Evolutionary conservation across 2,113 vertebrate genomes (phyloP), one percentile per base, ranked within the genome.

Genomic region (Cyprinodon brontotheroides): DNA sequence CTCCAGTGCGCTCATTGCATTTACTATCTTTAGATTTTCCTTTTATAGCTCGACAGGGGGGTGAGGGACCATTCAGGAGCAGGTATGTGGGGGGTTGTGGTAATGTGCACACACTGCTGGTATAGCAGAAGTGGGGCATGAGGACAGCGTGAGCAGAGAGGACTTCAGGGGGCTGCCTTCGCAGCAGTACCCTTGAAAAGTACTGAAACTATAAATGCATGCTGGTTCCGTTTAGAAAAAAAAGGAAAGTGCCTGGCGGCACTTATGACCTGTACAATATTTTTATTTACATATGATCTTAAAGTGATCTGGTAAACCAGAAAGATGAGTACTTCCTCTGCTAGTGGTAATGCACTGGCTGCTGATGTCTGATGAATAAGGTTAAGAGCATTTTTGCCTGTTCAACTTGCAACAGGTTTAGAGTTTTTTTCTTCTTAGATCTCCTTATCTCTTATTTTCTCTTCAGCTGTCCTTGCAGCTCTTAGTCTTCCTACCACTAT

Each of bases 11-110:
- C 93, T 77, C 75, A 45, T 78, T 85, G 83, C 70, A 12, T 48
- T 80, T 78, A 70, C 92, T 94, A 94, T 94, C 93, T 94, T 93
- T 93, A 93, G 92, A 87, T 70, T 78, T 89, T 92, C 83, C 84
- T 11, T 11, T 89, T 94, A 90, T 91, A 91, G 91, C 86, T 83
- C 75, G 61, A 72, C 70, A 22, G 5, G 48, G 83, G 77, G 76
- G 74, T 48, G 81, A 15, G 78, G 75, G 72, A 70, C 12, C 66
- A 63, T 76, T 74, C 77, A 79, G 75, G 76, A 83, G 72, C 63
- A 74, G 75, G 68, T 15, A 61, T 45, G 77, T 79, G 43, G 68
- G 45, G 67, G 20, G 64, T 80, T 79, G 76, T 48, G 70, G 65
- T 77, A 73, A 78, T 65, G 71, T 88, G 81, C 75, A 77, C 60